Conservation (phyloP, 2,113 vertebrate species). For the Neotragus pygmaeus region DNA sequence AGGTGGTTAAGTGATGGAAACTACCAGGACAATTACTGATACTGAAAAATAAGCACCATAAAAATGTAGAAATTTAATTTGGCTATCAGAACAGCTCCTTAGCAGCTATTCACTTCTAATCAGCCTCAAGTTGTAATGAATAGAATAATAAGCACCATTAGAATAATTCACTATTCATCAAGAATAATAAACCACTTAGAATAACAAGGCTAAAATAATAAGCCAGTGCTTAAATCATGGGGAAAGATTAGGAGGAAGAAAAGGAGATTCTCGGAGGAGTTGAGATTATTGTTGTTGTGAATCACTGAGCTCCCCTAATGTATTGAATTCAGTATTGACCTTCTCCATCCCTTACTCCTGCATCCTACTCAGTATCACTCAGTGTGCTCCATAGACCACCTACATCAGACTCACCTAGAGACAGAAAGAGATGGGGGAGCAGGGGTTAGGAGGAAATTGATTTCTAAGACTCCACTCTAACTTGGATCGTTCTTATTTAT, state of each 20-base stretch:
- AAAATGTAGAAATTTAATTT: slow-evolving; percentile 52
- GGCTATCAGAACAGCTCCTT: slow-evolving; percentile 47
- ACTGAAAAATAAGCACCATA: slow-evolving; percentile 35
- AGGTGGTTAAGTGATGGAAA: not conserved
- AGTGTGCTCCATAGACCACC: not conserved
- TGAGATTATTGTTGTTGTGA: not conserved
- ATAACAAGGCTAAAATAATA: slow-evolving; percentile 69
- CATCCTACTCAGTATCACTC: not conserved
- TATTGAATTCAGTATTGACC: not conserved
- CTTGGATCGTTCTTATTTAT: not conserved
- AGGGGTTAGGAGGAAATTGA: not conserved
- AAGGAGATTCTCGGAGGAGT: not conserved
- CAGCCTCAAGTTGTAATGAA: slow-evolving; percentile 66
- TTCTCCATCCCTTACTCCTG: not conserved
- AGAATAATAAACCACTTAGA: slow-evolving; percentile 73
- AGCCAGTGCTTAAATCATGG: slow-evolving; percentile 38
- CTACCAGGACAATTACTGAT: slow-evolving; percentile 44
- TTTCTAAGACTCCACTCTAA: not conserved
- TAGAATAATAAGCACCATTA: slow-evolving; percentile 71
- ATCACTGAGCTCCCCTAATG: not conserved
- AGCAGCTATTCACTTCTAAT: slow-evolving; percentile 65
- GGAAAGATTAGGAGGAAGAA: not conserved
- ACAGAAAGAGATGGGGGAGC: not conserved
- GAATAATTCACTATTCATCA: slow-evolving; percentile 72
- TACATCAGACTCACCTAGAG: not conserved